phyloP scores from a whole-genome alignment of 1,140 invertebrate genomes.

The honey bee (Apis mellifera) region DNA sequence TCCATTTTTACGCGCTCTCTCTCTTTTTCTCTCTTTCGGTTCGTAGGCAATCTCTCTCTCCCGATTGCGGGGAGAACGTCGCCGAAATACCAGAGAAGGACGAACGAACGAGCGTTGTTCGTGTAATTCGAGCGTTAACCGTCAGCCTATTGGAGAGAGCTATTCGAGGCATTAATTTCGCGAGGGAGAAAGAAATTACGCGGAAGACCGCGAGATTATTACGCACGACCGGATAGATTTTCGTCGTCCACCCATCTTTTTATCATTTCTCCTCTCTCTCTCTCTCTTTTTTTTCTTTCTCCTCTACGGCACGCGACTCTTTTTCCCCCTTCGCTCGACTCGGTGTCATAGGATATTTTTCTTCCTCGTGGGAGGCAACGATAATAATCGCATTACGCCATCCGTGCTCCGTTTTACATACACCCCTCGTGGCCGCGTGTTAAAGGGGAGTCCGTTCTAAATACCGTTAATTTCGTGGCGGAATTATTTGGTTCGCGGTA shows the following conservation, averaged over 20 bases:
- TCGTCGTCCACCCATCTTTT: conserved; percentile 1
- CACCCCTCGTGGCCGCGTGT: background rate
- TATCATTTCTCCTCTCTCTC: background rate
- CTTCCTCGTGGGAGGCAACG: conserved; percentile 15
- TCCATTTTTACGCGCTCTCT: background rate
- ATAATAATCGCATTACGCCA: conserved; percentile 40
- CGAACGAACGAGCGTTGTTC: background rate
- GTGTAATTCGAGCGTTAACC: conserved; percentile 38
- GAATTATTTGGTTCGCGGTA: conserved; percentile 31
- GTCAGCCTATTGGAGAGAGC: background rate
- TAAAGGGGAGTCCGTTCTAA: conserved; percentile 21
- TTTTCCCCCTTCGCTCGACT: background rate
- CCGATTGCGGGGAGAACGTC: too few species aligned
- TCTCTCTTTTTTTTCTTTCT: background rate
- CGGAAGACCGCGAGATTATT: conserved; percentile 21
- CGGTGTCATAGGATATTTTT: conserved; percentile 8
- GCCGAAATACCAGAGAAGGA: background rate
- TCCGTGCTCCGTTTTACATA: background rate
- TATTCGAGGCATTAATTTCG: conserved; percentile 15
- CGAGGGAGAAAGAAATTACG: conserved; percentile 10
- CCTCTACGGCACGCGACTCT: background rate
- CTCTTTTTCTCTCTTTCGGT: background rate
- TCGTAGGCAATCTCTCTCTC: background rate
- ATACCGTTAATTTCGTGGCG: conserved; percentile 42
- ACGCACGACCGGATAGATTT: background rate